Base-by-base conservation (phyloP, 2,113 vertebrate genomes). In the Erythrocercus mccallii region DNA sequence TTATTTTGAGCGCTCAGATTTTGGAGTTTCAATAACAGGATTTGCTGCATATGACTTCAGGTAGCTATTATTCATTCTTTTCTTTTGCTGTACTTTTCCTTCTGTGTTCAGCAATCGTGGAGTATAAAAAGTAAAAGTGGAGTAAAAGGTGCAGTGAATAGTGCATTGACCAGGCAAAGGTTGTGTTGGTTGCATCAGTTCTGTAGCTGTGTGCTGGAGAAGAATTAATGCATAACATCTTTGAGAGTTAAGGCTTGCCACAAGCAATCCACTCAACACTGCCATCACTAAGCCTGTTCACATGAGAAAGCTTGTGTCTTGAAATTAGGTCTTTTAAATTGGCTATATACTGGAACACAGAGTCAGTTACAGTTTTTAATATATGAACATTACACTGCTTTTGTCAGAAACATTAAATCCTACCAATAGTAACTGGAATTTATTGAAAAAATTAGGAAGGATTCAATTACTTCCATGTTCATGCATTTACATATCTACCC, bases 41-140 rank as follows among this genome's bases (percentile, higher is more conserved):
- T 99, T 98, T 93, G 94, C 97, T 80, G 96, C 98, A 1, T 97
- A 98, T 89, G 96, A 98, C 91, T 99, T 99, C 97, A 98, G 99
- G 99, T 99, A 98, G 97, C 68, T 77, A 5, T 71, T 84, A 58
- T 47, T 71, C 51, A 57, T 68, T 96, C 18, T 68, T 68, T 92
- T 61, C 74, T 24, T 84, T 94, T 84, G 44, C 70, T 94, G 60
- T 72, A 93, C 92, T 90, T 92, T 92, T 69, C 96, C 30, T 86
- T 77, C 45, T 72, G 17, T 31, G 10, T 68, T 91, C 79, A 60
- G 19, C 35, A 37, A 0, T 28, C 33, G 2, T 50, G 24, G 38
- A 81, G 13, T 73, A n/a, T n/a, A n/a, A n/a, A n/a, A n/a, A n/a
- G n/a, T n/a, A n/a, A n/a, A n/a, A n/a, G n/a, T n/a, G n/a, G n/a